Conservation (phyloP, 2,797 vertebrate species). For the Lepilemur ruficaudatus region DNA sequence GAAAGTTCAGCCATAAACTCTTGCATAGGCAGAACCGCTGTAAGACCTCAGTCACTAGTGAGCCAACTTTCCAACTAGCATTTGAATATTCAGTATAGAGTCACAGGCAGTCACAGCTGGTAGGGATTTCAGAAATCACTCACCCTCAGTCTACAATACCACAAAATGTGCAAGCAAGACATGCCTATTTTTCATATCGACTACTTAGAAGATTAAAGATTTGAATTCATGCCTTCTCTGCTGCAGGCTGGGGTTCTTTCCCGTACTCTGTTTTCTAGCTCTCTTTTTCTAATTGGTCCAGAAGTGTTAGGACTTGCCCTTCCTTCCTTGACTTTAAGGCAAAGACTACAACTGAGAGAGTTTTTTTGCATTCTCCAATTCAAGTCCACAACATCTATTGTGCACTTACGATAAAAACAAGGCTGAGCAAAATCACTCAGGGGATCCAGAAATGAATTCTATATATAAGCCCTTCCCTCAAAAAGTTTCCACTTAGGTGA, state of each 20-base stretch:
- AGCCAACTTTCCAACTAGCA: background rate
- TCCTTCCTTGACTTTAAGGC: background rate
- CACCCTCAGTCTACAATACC: background rate
- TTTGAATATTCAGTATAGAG: background rate
- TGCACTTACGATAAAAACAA: background rate
- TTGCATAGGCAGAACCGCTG: background rate
- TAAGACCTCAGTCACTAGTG: background rate
- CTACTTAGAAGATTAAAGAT: background rate
- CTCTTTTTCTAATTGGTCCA: background rate
- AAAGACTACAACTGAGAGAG: background rate
- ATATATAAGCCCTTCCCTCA: background rate
- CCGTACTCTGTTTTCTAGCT: background rate
- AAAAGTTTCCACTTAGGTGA: background rate
- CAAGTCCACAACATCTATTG: background rate
- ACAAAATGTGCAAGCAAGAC: background rate
- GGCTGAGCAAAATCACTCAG: background rate
- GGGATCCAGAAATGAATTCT: background rate
- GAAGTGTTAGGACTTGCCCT: background rate
- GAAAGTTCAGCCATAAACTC: background rate
- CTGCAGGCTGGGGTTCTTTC: background rate
- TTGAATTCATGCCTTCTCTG: background rate
- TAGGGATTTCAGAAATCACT: background rate
- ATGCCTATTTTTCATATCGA: background rate
- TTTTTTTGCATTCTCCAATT: background rate
- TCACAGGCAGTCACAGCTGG: background rate